Percentiles rank a stretch among this genome's conserved stretches.
Evolutionary conservation across 1,140 invertebrate genomes (phyloP).

Genomic region (Lutraria rhynchaena): DNA sequence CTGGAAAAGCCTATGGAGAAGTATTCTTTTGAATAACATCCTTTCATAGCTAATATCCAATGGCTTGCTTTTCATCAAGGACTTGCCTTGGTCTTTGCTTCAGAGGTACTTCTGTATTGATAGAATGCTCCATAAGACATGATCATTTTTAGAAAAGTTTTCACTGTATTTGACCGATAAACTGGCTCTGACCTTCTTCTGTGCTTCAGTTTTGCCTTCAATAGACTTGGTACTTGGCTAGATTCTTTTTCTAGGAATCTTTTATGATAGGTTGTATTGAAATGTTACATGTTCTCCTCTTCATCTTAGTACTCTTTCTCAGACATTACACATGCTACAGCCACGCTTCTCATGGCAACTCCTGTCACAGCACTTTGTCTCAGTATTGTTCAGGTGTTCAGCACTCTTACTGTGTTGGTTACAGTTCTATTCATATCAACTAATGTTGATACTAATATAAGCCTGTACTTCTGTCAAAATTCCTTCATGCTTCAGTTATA

Average conservation of each 20-base stretch:
- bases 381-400: slow-evolving; percentile 9
- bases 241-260: no score
- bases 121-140: no score
- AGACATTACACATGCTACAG: background rate
- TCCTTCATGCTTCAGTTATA: background rate
- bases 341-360: background rate
- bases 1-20: slow-evolving; percentile 17
- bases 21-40: slow-evolving; percentile 23
- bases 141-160: no score
- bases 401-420: slow-evolving; percentile 19
- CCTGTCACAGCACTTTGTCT: background rate
- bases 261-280: background rate
- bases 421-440: slow-evolving; percentile 22
- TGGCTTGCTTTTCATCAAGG: slow-evolving; percentile 43
- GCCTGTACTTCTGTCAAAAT: slow-evolving; percentile 4
- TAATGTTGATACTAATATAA: slow-evolving; percentile 3
- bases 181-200: no score
- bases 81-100: no score
- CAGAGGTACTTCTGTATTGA: no score
- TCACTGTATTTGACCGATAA: no score
- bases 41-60: slow-evolving; percentile 35
- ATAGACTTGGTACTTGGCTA: background rate
- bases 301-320: slow-evolving; percentile 7
- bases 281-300: background rate
- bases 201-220: no score